Evolutionary conservation across 2,888 invertebrate genomes (phyloP).

Genomic region (Blera fallax): DNA sequence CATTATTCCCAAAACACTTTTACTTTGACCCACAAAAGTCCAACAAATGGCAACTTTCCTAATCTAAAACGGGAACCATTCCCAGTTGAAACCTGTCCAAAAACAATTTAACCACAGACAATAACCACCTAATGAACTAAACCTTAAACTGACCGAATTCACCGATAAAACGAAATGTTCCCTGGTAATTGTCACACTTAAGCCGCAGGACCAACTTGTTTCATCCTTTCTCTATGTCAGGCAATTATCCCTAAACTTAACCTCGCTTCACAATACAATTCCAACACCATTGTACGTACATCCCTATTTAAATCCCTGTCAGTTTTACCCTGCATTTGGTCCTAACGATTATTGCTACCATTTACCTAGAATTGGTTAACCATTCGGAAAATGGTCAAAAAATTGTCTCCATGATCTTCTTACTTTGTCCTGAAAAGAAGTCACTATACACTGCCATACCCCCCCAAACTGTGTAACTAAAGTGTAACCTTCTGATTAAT

Average conservation of each 20-base stretch:
- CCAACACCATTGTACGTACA: not conserved
- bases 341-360: slow-evolving; percentile 65
- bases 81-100: not conserved
- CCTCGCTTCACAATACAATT: slow-evolving; percentile 1
- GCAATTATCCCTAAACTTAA: slow-evolving; percentile 55
- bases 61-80: not conserved
- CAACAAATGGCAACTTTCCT: not conserved
- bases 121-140: slow-evolving; percentile 59
- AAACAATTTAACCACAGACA: not conserved
- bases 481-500: slow-evolving; percentile 57
- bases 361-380: slow-evolving; percentile 61
- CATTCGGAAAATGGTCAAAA: slow-evolving; percentile 46
- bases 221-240: slow-evolving; percentile 30
- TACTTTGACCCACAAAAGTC: not conserved
- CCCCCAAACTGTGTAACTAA: not conserved
- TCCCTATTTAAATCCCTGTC: slow-evolving; percentile 6
- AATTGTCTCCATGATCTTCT: slow-evolving; percentile 14
- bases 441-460: not conserved
- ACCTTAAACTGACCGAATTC: slow-evolving; percentile 50
- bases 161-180: slow-evolving; percentile 48
- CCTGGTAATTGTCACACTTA: slow-evolving; percentile 49
- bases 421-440: slow-evolving; percentile 16
- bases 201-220: not conserved
- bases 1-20: no score
- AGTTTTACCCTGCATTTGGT: slow-evolving; percentile 23